A percentile compares a stretch with the other conserved stretches of the same genome.
Evolutionary conservation across 1,140 invertebrate species (phyloP).

Genomic region (Leptestheria dahalacensis): DNA sequence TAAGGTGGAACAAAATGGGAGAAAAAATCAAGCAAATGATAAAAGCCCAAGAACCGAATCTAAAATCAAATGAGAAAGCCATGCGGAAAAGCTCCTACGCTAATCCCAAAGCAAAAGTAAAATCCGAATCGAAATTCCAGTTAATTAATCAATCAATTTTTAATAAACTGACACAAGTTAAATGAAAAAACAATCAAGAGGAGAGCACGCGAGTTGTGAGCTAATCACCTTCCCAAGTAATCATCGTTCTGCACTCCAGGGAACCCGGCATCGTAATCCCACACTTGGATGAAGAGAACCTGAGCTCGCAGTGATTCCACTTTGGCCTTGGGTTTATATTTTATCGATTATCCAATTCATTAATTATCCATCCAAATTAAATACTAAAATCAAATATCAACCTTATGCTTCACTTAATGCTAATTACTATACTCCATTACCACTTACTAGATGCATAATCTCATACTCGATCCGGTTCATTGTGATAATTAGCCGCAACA

Average conservation of each 20-base stretch:
- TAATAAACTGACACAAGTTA: too few relatives aligned
- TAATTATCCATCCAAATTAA: background rate
- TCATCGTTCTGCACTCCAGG: slow-evolving; percentile 63
- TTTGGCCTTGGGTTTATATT: slow-evolving; percentile 40
- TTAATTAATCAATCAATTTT: background rate
- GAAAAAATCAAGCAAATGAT: too few relatives aligned
- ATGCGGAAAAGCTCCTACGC: slow-evolving; percentile 1
- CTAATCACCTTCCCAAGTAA: slow-evolving; percentile 61
- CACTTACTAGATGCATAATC: too few relatives aligned
- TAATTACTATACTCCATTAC: too few relatives aligned
- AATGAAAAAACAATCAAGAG: background rate
- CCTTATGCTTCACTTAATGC: too few relatives aligned
- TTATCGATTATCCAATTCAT: slow-evolving; percentile 1
- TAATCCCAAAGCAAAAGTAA: too few relatives aligned
- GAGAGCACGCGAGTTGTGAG: background rate
- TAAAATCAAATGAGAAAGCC: too few relatives aligned
- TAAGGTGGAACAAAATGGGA: too few relatives aligned
- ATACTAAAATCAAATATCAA: background rate
- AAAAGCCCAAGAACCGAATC: too few relatives aligned
- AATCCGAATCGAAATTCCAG: too few relatives aligned
- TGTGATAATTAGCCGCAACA: too few relatives aligned
- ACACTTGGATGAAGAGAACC: slow-evolving; percentile 51
- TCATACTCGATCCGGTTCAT: too few relatives aligned
- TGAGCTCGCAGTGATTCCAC: slow-evolving; percentile 52
- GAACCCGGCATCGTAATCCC: slow-evolving; percentile 71